Percentiles rank a stretch among this genome's conserved stretches.
phyloP scores from a whole-genome alignment of 2,888 invertebrate species.

The Liopterus haemorrhoidalis region DNA sequence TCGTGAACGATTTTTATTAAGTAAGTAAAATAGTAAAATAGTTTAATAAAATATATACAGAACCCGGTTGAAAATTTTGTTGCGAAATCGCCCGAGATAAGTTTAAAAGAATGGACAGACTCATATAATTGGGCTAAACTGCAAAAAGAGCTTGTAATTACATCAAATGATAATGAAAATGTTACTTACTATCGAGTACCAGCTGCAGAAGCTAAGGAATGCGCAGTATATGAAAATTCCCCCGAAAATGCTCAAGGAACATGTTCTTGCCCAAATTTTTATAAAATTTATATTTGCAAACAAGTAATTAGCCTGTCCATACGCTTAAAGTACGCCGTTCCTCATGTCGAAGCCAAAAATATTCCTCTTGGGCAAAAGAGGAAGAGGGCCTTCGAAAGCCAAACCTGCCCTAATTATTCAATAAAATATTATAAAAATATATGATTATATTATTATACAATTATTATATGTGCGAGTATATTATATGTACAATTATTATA shows the following conservation, averaged over 20 bases:
- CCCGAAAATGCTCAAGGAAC: slow-evolving; percentile 13
- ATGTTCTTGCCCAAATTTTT: slow-evolving; percentile 16
- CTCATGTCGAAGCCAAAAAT: slow-evolving; percentile 19
- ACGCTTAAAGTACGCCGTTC: slow-evolving; percentile 15
- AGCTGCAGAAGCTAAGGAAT: no score
- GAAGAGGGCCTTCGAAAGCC: slow-evolving; percentile 29
- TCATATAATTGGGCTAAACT: slow-evolving; percentile 15
- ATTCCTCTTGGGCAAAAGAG: slow-evolving; percentile 18
- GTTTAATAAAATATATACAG: no score
- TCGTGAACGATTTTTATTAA: slow-evolving; percentile 17
- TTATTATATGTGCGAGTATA: no score
- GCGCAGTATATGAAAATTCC: no score
- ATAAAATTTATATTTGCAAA: slow-evolving; percentile 23
- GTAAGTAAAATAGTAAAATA: no score
- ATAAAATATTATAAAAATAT: slow-evolving; percentile 9
- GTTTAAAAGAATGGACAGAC: slow-evolving; percentile 16
- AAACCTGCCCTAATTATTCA: slow-evolving; percentile 13
- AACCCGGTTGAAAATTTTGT: no score
- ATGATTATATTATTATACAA: slow-evolving; percentile 5
- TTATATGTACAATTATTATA: no score
- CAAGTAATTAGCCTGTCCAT: slow-evolving; percentile 16
- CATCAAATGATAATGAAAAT: no score
- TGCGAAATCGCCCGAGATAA: no score
- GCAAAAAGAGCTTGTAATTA: no score
- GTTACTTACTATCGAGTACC: no score